Conservation (phyloP, 2,797 vertebrate species). For the Chiroxiphia lanceolata region DNA sequence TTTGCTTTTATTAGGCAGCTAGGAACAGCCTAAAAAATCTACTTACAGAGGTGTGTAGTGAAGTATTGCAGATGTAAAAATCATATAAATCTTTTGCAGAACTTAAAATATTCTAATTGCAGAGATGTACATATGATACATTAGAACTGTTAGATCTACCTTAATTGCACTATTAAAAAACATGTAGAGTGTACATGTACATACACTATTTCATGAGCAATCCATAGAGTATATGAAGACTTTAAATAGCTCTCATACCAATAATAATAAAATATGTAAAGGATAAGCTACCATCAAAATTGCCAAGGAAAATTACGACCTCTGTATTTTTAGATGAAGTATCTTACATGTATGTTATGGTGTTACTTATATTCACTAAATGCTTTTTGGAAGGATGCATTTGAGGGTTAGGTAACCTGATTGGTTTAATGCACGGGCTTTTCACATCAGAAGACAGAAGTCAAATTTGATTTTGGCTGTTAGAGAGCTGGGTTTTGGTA, state of each 20-base stretch:
- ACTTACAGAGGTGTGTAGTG: neutral
- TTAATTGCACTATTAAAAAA: conserved; percentile 41
- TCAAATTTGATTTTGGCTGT: conserved; percentile 17
- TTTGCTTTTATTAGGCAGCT: neutral
- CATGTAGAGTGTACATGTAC: neutral
- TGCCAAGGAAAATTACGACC: neutral
- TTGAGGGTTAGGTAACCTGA: neutral
- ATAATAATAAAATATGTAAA: conserved; percentile 28
- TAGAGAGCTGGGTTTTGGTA: neutral
- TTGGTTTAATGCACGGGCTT: neutral
- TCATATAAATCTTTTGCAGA: neutral
- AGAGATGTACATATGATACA: neutral
- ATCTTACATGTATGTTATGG: neutral
- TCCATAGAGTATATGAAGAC: neutral
- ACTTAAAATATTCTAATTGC: neutral
- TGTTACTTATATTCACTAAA: neutral
- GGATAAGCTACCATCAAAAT: conserved; percentile 19
- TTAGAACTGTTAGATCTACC: neutral
- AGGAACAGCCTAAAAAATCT: neutral
- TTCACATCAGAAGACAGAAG: neutral
- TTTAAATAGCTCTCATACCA: conserved; percentile 16
- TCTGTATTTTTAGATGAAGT: neutral
- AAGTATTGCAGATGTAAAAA: neutral
- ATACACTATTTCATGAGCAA: conserved; percentile 7
- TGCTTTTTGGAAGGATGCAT: neutral